Conservation (phyloP, 2,888 invertebrate genomes). For the Synergus gifuensis region DNA sequence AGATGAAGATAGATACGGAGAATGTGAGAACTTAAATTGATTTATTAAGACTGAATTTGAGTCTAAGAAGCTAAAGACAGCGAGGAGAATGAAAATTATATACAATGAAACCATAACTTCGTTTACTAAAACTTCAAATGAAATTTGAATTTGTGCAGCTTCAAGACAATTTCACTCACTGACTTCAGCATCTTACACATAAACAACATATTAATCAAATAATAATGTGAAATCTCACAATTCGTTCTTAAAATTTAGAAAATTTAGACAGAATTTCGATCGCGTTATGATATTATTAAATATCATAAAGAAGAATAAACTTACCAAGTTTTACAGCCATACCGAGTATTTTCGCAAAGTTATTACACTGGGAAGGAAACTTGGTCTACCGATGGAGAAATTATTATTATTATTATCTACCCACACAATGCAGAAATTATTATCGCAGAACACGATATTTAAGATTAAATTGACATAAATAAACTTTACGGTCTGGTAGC, state of each 20-base stretch:
- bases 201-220: too few species aligned
- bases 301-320: not conserved
- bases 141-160: not conserved
- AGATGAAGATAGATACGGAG: constrained; percentile 4
- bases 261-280: too few species aligned
- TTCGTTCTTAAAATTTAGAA: too few species aligned
- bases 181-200: not conserved
- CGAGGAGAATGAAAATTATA: not conserved
- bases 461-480: not conserved
- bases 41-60: constrained; percentile 6
- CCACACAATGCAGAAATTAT: not conserved
- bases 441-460: not conserved
- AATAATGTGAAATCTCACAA: not conserved
- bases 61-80: not conserved
- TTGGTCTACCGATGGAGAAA: not conserved
- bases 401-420: too few species aligned
- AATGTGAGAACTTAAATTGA: constrained; percentile 4
- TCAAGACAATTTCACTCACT: too few species aligned
- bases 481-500: not conserved
- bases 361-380: not conserved
- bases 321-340: not conserved
- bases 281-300: not conserved
- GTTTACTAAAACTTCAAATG: not conserved
- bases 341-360: too few species aligned
- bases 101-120: not conserved